Percentiles rank a stretch among this genome's conserved stretches.
These are phyloP conservation scores for Cephus runcator DNA, from an alignment of 2,888 invertebrate genomes.

Conservation along the genomic window DNA sequence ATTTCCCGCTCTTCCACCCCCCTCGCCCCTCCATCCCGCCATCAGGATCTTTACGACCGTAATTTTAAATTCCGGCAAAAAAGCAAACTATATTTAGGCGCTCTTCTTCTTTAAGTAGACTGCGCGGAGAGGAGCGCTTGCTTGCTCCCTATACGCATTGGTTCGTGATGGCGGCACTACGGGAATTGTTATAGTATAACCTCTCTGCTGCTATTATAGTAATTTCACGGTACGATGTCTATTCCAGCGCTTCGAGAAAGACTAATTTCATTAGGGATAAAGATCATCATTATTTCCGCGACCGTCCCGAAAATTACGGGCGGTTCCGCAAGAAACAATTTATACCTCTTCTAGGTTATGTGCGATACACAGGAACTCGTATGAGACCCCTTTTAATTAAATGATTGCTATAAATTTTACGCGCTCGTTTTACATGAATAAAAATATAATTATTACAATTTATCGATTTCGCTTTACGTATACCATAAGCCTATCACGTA, in stretches of 20 bases:
- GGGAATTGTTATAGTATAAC: constrained; percentile 21
- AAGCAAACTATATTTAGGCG: constrained; percentile 55
- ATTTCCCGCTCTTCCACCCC: constrained; percentile 37
- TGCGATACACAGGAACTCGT: background rate
- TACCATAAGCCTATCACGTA: constrained; percentile 34
- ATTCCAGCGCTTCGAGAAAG: constrained; percentile 54
- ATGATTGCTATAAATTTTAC: background rate
- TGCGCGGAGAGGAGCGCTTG: constrained; percentile 14
- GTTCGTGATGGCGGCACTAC: background rate
- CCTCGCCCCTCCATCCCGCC: constrained; percentile 4
- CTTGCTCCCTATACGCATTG: background rate
- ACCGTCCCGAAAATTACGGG: constrained; percentile 47
- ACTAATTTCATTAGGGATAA: constrained; percentile 66
- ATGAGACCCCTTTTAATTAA: background rate
- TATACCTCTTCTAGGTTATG: background rate
- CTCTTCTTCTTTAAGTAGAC: constrained; percentile 25
- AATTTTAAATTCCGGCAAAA: constrained; percentile 60
- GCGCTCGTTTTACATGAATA: background rate
- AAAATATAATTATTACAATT: background rate
- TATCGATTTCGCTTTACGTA: background rate
- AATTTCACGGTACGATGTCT: constrained; percentile 61
- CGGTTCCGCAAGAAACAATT: constrained; percentile 23
- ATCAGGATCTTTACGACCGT: constrained; percentile 59
- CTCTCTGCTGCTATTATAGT: constrained; percentile 57
- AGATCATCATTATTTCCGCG: constrained; percentile 62